Base-by-base conservation (phyloP, 2,888 invertebrate species). In the Ptychoptera contaminata region DNA sequence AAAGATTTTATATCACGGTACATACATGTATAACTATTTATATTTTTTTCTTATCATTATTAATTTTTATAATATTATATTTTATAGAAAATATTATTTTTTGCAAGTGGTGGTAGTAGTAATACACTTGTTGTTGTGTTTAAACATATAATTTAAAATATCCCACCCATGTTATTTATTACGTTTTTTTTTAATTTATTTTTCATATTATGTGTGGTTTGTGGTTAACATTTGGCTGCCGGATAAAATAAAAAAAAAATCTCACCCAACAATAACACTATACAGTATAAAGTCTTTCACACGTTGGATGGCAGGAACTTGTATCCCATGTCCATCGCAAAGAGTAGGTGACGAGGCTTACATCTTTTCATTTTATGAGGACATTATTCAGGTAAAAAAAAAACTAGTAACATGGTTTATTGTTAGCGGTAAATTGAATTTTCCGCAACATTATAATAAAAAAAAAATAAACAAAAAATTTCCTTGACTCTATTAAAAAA, bases 221-320 rank as follows among this genome's bases (percentile, higher is more conserved):
- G 10, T 29, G 10, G 10, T 11, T 23, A 23, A 8, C 12, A 30
- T 39, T 40, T 30, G 23, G 31, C 23, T 7, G 7, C 23, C 3
- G 7, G 7, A 23, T 23, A 7, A 23, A 23, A 23, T 5, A 23
- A 23, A 23, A 23, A 23, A 23, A 23, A 23, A 23, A 23, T 5
- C 3, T 5, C 23, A 23, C 7, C 23, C 23, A 23, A 23, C 23
- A 23, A 23, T 5, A 23, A 3, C 23, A 23, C 23, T 23, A 23
- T 53, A 31, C 55, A 82, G 82, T 48, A 60, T 87, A 7, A 82
- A 80, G 53, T 62, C 71, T 1, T 85, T 92, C 56, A 75, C 82
- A 0, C 77, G 92, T 8, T 93, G 92, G 92, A 82, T 86, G 82
- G 71, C 77, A 53, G 78, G 78, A 10, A 82, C 83, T 1, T 92